A percentile compares a stretch with the other conserved stretches of the same genome.
Evolutionary conservation across 2,797 vertebrate species (phyloP).

Genomic region (Alauda arvensis): DNA sequence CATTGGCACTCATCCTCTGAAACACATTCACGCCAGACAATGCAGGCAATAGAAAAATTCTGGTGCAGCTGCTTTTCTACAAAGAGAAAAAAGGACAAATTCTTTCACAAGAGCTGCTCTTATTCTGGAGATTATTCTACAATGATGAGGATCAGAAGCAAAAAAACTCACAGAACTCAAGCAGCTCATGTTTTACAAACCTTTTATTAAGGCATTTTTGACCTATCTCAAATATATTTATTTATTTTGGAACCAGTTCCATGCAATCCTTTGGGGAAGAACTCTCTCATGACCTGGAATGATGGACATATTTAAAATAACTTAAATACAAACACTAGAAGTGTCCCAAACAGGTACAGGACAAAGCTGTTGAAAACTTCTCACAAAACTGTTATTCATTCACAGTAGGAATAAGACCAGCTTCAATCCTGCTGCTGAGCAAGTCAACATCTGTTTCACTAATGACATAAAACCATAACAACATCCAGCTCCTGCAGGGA

Average conservation of each 20-base stretch:
- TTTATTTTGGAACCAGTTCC: background rate
- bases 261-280: background rate
- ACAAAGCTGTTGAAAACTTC: background rate
- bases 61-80: background rate
- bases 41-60: background rate
- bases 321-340: background rate
- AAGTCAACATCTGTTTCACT: background rate
- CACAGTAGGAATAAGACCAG: background rate
- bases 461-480: background rate
- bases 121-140: background rate
- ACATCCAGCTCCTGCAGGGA: background rate
- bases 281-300: background rate
- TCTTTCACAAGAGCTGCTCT: background rate
- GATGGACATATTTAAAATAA: background rate
- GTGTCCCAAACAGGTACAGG: background rate
- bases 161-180: background rate
- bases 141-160: background rate
- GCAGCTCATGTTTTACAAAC: background rate
- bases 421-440: background rate
- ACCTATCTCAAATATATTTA: background rate
- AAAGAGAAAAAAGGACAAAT: background rate
- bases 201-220: background rate
- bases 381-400: background rate
- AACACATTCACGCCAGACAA: background rate
- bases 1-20: background rate